Evolutionary conservation across 2,113 vertebrate species (phyloP), one percentile per base, ranked within the genome.

Genomic region (Saccopteryx bilineata): DNA sequence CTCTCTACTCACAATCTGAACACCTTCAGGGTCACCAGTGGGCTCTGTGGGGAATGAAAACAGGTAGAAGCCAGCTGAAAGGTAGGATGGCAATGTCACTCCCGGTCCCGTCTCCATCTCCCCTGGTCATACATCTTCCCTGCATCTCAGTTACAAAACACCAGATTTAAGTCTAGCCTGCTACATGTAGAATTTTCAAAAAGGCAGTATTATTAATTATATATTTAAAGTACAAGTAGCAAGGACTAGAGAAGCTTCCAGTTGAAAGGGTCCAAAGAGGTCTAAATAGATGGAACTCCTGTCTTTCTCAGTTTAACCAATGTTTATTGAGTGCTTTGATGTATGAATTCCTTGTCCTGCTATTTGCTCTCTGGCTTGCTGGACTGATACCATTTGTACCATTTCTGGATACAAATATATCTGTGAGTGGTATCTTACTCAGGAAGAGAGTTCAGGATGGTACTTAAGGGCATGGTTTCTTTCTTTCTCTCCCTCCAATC

Each of bases 61-160:
- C 48, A 71, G 61, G 33, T 19, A 74, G 66, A 83, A 54, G 9
- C 15, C 10, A 82, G 33, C 76, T 90, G 68, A 76, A 17, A 88
- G 33, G 31, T n/a, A 61, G 24, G 60, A 76, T n/a, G 56, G 39
- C 12, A 50, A 28, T 65, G 48, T 65, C 12, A 12, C 33, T 63
- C 11, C 24, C 0, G 2, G 7, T 9, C 2, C 18, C 54, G 14
- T 48, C 58, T 96, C 48, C 21, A 2, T 91, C 11, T 93, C 33
- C 46, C 12, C 23, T 87, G 80, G 28, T 91, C 68, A 92, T 61
- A 26, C 0, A 65, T 97, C 76, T 72, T 71, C 46, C 9, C 28
- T 93, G 75, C 13, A 39, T 87, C n/a, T 92, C 81, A 54, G 81
- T 92, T 87, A 48, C 9, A 69, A 94, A 95, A 87, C n/a, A 56